Evolutionary conservation across 2,888 invertebrate species (phyloP), one percentile per base, ranked within the genome.

Genomic region (Oscheius sp.): DNA sequence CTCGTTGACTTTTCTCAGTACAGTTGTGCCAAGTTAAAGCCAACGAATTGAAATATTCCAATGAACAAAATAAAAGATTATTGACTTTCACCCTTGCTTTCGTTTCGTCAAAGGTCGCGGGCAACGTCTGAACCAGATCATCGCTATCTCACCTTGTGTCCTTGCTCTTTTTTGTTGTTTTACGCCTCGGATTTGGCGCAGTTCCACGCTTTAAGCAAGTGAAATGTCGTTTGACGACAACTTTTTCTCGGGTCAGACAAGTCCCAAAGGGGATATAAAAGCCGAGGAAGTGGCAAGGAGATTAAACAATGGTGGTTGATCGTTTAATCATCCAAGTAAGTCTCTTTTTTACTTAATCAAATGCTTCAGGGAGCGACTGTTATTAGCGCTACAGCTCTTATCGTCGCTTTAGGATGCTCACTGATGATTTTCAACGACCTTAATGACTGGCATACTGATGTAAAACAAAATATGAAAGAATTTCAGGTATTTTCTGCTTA

Each of bases 241-340:
- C 50, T 50, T 50, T 50, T 50, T 50, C 50, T 30, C 50, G 30
- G 26, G 50, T 50, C 50, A 50, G 50, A 50, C 50, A 30, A 28
- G 50, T 50, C 50, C 50, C 44, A 30, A 26, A 20, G 26, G 26
- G 20, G 30, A 24, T 50, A 50, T 28, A 50, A 24, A 28, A 41
- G 41, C 14, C 41, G 20, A 20, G 41, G 41, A 41, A 41, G 41
- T n/a, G n/a, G n/a, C n/a, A 12, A 41, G 14, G n/a, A 20, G 12
- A 14, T 17, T 3, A 41, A 12, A 12, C 41, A 41, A 2, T 12
- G 41, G 20, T 17, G 41, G 20, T 41, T 14, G 59, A 59, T 44
- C 59, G 59, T 44, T 44, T 59, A 17, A n/a, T 59, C 14, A 59
- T 59, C 28, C n/a, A 59, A 44, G 59, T 54, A 33, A 32, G n/a